phyloP scores from a whole-genome alignment of 2,888 invertebrate species.

The Anoplius nigerrimus region DNA sequence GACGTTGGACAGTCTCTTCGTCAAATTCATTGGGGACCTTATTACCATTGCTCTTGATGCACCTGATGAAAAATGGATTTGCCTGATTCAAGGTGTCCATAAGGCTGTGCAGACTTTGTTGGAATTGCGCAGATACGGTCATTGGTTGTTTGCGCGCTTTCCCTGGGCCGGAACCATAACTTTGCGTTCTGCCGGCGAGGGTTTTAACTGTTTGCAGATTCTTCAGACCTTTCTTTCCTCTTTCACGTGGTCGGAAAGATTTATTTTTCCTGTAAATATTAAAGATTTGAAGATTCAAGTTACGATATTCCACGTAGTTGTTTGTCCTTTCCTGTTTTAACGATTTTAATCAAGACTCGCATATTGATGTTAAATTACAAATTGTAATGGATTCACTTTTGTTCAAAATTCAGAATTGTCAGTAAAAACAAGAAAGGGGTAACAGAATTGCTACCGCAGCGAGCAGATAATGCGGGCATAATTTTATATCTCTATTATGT shows the following conservation, averaged over 20 bases:
- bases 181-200: conserved; percentile 85
- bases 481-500: conserved; percentile 30
- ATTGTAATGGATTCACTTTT: neutral
- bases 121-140: conserved; percentile 96
- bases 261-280: conserved; percentile 88
- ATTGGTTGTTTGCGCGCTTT: conserved; percentile 90
- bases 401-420: no score
- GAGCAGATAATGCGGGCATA: conserved; percentile 28
- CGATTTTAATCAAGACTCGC: conserved; percentile 7
- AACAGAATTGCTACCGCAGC: conserved; percentile 27
- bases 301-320: neutral
- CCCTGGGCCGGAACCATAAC: conserved; percentile 75
- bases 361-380: conserved; percentile 9
- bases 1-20: conserved; percentile 93
- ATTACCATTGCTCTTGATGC: conserved; percentile 96
- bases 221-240: conserved; percentile 90
- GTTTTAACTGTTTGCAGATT: conserved; percentile 95
- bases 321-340: conserved; percentile 49
- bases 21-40: conserved; percentile 96
- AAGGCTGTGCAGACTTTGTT: conserved; percentile 91
- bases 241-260: conserved; percentile 91
- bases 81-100: conserved; percentile 96
- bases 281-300: conserved; percentile 23
- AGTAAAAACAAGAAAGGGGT: conserved; percentile 50
- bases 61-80: conserved; percentile 90